phyloP scores from a whole-genome alignment of 2,797 vertebrate species.

The Oreochromis grahami region DNA sequence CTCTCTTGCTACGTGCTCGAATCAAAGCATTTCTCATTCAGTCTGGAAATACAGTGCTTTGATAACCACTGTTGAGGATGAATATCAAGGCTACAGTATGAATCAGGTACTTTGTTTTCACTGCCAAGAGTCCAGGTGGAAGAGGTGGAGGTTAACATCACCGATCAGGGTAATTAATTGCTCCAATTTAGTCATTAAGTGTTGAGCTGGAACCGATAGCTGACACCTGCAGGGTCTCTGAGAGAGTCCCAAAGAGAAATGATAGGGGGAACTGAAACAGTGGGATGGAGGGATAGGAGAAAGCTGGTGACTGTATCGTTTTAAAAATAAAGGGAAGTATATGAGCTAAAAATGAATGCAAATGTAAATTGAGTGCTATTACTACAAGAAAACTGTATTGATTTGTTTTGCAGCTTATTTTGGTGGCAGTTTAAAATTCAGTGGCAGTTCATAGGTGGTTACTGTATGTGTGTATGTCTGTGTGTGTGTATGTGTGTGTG shows the following conservation, averaged over 20 bases:
- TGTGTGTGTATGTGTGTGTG: neutral
- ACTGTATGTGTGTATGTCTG: neutral
- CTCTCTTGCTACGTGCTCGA: neutral
- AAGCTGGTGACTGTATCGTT: neutral
- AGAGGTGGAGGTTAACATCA: conserved; percentile 65
- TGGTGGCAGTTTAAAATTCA: neutral
- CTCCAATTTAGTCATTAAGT: conserved; percentile 64
- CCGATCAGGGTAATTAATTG: conserved; percentile 63
- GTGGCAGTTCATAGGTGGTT: neutral
- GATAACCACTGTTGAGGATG: neutral
- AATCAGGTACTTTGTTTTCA: conserved; percentile 27
- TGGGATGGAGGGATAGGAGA: neutral
- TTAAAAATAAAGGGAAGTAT: neutral
- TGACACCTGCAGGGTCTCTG: conserved; percentile 45
- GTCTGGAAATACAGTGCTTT: neutral
- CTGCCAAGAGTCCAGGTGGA: conserved; percentile 56
- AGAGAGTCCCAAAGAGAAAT: conserved; percentile 7
- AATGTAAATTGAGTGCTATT: neutral
- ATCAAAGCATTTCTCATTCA: neutral
- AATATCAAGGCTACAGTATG: conserved; percentile 16
- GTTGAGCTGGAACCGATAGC: conserved; percentile 35
- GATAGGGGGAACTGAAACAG: neutral
- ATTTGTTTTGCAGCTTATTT: neutral
- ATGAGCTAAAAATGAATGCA: conserved; percentile 5
- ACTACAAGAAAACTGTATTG: neutral